These are phyloP conservation scores for Orycteropus afer DNA, from an alignment of 2,113 vertebrate species.

Conservation along the genomic window DNA sequence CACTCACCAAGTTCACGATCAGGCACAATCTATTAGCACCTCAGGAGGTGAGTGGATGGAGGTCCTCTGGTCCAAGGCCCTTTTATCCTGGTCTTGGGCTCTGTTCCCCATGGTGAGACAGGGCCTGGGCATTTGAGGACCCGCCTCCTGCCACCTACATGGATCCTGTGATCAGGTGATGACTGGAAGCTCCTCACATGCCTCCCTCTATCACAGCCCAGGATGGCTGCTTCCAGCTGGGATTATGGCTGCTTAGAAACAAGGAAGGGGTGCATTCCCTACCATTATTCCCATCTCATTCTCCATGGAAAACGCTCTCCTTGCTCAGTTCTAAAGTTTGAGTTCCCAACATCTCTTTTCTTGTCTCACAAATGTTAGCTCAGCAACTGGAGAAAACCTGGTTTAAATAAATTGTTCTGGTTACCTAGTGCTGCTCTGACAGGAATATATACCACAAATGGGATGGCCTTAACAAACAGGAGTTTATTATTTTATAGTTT, in stretches of 20 bases:
- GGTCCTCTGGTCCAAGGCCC: background rate
- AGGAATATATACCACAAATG: too few species aligned
- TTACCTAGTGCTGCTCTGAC: too few species aligned
- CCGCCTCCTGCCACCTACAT: background rate
- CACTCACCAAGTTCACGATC: background rate
- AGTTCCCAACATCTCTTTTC: background rate
- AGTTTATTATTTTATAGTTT: too few species aligned
- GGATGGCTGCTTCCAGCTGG: background rate
- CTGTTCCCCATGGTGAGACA: conserved; percentile 13
- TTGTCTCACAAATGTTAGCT: background rate
- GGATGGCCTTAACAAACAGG: too few species aligned
- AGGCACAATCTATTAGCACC: background rate
- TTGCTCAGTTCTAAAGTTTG: background rate
- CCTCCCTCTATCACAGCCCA: background rate
- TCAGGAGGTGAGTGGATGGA: background rate
- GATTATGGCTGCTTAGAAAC: background rate
- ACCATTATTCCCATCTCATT: background rate
- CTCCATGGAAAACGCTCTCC: background rate
- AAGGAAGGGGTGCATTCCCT: background rate
- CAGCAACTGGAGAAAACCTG: too few species aligned
- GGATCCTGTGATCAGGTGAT: background rate
- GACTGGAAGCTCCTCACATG: background rate
- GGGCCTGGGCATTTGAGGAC: background rate
- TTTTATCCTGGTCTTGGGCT: conserved; percentile 54
- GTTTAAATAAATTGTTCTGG: too few species aligned